Conservation (phyloP, 2,888 invertebrate species). For the Parnassius glacialis region DNA sequence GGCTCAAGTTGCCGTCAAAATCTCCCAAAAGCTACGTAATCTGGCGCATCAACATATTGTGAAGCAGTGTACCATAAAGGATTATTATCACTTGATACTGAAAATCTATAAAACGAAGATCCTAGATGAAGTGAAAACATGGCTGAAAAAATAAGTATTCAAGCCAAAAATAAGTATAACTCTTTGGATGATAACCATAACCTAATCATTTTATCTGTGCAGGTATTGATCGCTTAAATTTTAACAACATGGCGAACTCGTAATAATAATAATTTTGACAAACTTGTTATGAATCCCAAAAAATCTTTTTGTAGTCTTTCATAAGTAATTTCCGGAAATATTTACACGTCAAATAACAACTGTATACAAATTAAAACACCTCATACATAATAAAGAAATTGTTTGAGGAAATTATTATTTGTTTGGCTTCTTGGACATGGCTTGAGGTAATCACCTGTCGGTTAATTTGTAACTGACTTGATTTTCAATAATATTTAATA, state of each 20-base stretch:
- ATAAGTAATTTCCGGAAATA: background rate
- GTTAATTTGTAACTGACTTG: constrained; percentile 7
- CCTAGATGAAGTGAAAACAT: too few species aligned
- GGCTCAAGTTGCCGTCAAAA: too few species aligned
- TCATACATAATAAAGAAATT: constrained; percentile 1
- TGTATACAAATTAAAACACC: background rate
- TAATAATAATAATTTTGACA: constrained; percentile 32
- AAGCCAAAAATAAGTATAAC: too few species aligned
- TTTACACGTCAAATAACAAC: background rate
- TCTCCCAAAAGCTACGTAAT: too few species aligned
- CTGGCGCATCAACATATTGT: too few species aligned
- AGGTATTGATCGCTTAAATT: constrained; percentile 39
- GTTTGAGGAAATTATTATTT: constrained; percentile 1
- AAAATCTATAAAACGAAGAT: too few species aligned
- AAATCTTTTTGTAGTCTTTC: constrained; percentile 4
- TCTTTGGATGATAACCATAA: too few species aligned
- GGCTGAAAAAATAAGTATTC: too few species aligned
- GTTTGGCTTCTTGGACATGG: constrained; percentile 26
- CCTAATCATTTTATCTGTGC: constrained; percentile 5
- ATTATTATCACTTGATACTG: too few species aligned
- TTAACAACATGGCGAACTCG: constrained; percentile 72
- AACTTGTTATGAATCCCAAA: constrained; percentile 16
- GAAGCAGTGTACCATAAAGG: too few species aligned
- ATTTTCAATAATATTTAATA: background rate
- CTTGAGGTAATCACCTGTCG: constrained; percentile 20